Conservation (phyloP, 2,797 vertebrate genomes). For the Sebastes hubbsi region DNA sequence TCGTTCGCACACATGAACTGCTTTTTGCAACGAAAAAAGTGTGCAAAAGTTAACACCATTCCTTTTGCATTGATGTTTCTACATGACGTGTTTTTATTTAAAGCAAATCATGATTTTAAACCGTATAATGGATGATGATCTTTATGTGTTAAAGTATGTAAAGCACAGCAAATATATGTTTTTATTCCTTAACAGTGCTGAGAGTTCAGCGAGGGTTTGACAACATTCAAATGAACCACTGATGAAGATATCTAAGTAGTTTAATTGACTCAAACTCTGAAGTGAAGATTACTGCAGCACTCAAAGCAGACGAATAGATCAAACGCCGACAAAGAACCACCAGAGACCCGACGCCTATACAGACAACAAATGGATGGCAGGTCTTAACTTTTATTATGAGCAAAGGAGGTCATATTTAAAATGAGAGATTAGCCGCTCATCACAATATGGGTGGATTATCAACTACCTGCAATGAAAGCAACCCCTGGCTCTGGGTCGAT, state of each 20-base stretch:
- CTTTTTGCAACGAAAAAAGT: not conserved
- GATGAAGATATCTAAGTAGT: conserved; percentile 40
- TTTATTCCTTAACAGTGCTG: not conserved
- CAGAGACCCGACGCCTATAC: conserved; percentile 10
- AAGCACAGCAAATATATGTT: not conserved
- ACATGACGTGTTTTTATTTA: not conserved
- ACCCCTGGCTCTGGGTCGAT: conserved; percentile 94
- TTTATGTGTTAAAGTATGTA: not conserved
- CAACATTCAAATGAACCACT: not conserved
- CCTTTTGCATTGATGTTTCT: not conserved
- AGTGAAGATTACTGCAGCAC: conserved; percentile 38
- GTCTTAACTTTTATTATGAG: conserved; percentile 69
- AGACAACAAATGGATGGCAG: conserved; percentile 61
- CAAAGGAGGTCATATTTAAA: conserved; percentile 88
- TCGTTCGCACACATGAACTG: not conserved
- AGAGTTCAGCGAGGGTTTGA: not conserved
- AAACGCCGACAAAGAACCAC: conserved; percentile 24
- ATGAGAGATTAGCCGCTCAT: conserved; percentile 96
- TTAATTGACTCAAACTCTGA: conserved; percentile 41
- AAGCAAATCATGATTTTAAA: conserved; percentile 6
- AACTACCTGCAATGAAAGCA: conserved; percentile 94
- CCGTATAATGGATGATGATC: not conserved
- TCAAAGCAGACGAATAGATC: conserved; percentile 29
- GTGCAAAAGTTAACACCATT: not conserved
- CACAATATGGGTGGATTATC: conserved; percentile 97